phyloP scores from a whole-genome alignment of 2,888 invertebrate species.

The Pristionchus fissidentatus region DNA sequence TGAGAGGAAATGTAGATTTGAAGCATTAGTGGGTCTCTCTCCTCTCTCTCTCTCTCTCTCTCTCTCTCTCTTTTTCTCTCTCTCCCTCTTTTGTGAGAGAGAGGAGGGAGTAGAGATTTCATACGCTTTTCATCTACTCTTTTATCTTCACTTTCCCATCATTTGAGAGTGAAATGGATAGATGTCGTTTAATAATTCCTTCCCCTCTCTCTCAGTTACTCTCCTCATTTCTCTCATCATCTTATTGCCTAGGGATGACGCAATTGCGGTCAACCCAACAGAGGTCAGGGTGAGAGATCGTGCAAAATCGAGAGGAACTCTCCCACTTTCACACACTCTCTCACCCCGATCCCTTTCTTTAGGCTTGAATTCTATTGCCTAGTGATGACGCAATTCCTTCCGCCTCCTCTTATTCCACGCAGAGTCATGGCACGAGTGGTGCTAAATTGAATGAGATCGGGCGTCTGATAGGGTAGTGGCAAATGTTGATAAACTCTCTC shows the following conservation, averaged over 20 bases:
- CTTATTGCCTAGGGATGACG: constrained; percentile 41
- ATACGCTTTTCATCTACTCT: constrained; percentile 49
- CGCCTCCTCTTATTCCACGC: constrained; percentile 19
- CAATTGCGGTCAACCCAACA: constrained; percentile 51
- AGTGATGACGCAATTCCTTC: constrained; percentile 49
- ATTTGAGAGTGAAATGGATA: neutral
- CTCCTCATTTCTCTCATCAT: constrained; percentile 10
- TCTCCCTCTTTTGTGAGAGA: constrained; percentile 19
- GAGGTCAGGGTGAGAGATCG: neutral
- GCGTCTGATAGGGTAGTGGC: constrained; percentile 4
- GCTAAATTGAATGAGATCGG: constrained; percentile 38
- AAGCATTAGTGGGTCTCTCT: constrained; percentile 45
- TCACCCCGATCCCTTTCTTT: constrained; percentile 1
- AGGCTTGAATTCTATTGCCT: constrained; percentile 31
- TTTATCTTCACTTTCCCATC: constrained; percentile 37
- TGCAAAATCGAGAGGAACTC: neutral
- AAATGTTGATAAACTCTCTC: constrained; percentile 42
- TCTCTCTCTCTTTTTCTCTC: constrained; percentile 36
- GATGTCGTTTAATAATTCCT: constrained; percentile 34
- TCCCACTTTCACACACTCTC: too few species aligned
- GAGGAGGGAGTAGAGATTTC: constrained; percentile 6
- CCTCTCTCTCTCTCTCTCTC: too few species aligned
- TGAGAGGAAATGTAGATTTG: constrained; percentile 46
- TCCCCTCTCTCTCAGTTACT: neutral
- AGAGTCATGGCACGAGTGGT: constrained; percentile 25